A percentile compares a stretch with the other conserved stretches of the same genome.
phyloP scores from a whole-genome alignment of 1,140 invertebrate genomes.

The Teleopsis dalmanni region DNA sequence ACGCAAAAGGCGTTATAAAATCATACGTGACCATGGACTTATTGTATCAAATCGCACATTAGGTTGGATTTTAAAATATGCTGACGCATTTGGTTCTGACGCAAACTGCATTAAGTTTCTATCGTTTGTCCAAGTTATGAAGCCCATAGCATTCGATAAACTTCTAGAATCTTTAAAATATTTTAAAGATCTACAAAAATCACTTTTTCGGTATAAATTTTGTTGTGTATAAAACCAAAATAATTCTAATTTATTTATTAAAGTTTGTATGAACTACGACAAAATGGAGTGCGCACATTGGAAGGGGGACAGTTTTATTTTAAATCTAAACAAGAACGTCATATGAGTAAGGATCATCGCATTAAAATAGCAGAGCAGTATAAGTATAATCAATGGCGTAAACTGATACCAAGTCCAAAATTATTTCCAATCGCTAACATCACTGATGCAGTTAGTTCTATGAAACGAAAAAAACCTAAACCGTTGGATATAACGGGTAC shows the following conservation, averaged over 20 bases:
- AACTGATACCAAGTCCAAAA: constrained; percentile 26
- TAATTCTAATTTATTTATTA: not conserved
- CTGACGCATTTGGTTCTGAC: constrained; percentile 26
- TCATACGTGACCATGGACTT: constrained; percentile 72
- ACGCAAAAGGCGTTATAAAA: constrained; percentile 58
- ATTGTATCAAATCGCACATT: constrained; percentile 62
- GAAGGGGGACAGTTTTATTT: constrained; percentile 60
- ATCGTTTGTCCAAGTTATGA: constrained; percentile 65
- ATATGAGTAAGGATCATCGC: constrained; percentile 46
- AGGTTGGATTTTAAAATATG: constrained; percentile 47
- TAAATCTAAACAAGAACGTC: constrained; percentile 54
- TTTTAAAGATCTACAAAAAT: constrained; percentile 60
- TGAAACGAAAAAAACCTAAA: constrained; percentile 26
- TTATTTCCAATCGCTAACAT: constrained; percentile 3
- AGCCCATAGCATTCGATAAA: constrained; percentile 66
- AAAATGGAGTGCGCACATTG: constrained; percentile 62
- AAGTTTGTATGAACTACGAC: constrained; percentile 59
- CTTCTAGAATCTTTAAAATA: constrained; percentile 67
- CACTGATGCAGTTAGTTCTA: not conserved
- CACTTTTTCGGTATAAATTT: constrained; percentile 46
- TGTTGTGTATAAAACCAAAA: not conserved
- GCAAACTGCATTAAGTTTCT: constrained; percentile 54
- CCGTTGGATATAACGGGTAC: constrained; percentile 56
- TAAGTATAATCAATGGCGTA: constrained; percentile 44
- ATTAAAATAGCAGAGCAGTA: constrained; percentile 37